A percentile compares a stretch with the other conserved stretches of the same genome.
Evolutionary conservation across 2,113 vertebrate species (phyloP).

Genomic region (Thalassarche chlororhynchos): DNA sequence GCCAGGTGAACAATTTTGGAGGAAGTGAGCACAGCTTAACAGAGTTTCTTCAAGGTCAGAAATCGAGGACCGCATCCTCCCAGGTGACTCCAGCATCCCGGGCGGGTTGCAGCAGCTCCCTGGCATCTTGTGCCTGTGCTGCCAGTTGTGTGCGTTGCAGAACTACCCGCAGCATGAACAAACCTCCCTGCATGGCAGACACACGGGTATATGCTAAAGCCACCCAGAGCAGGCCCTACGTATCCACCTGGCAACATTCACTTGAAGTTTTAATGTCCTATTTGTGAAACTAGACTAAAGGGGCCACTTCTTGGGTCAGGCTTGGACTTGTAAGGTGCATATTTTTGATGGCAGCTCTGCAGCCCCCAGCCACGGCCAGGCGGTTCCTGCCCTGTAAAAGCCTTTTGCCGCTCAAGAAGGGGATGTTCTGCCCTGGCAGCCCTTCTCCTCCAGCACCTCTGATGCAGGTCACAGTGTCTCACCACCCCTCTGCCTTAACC

Average conservation of each 20-base stretch:
- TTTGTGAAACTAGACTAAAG: neutral
- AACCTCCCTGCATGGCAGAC: fast-evolving
- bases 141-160: fast-evolving
- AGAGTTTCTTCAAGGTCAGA: neutral
- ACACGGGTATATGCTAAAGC: fast-evolving
- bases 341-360: neutral
- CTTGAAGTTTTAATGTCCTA: fast-evolving
- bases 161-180: fast-evolving
- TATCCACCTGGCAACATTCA: neutral
- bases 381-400: neutral
- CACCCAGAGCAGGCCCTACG: fast-evolving
- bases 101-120: neutral
- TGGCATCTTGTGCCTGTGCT: fast-evolving
- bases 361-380: neutral
- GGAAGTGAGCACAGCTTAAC: neutral
- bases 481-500: neutral
- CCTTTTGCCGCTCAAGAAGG: neutral
- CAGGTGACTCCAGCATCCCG: neutral
- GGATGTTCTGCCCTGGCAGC: neutral
- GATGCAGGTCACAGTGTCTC: fast-evolving
- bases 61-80: fast-evolving
- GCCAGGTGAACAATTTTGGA: neutral
- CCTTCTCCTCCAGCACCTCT: neutral
- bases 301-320: neutral
- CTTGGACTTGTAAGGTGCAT: neutral